Conservation (phyloP, 2,113 vertebrate genomes). For the Embiotoca jacksoni region DNA sequence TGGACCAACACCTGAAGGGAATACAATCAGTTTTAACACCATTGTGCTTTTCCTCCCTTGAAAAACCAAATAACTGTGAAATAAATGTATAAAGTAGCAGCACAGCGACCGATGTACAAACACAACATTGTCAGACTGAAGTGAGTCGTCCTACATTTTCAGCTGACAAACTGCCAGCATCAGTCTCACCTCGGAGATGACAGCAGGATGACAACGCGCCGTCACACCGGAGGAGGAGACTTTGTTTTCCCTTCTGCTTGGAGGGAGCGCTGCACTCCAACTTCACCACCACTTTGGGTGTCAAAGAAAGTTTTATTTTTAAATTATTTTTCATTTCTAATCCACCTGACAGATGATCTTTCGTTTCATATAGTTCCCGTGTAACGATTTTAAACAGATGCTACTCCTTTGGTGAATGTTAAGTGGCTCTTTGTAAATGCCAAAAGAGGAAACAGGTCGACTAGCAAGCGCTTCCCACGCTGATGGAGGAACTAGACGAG, state of each 20-base stretch:
- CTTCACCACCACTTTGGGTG: conserved; percentile 5
- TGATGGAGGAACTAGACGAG: conserved; percentile 9
- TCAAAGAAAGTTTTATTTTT: neutral
- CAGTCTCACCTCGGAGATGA: neutral
- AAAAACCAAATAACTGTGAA: no score
- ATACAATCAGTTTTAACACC: no score
- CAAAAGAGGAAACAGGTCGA: conserved; percentile 53
- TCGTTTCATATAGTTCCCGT: neutral
- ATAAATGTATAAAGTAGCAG: no score
- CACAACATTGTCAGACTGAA: neutral
- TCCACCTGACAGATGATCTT: conserved; percentile 36
- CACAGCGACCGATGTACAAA: neutral
- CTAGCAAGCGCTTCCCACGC: neutral
- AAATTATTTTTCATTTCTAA: neutral
- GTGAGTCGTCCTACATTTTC: neutral
- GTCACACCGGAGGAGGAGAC: neutral
- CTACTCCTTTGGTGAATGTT: conserved; percentile 29
- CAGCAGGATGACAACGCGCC: neutral
- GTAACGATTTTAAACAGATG: neutral
- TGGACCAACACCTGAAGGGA: no score
- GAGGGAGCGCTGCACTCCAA: conserved; percentile 8
- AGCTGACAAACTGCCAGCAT: neutral
- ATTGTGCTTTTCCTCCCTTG: no score
- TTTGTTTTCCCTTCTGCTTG: conserved; percentile 19
- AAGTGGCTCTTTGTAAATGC: conserved; percentile 50